Evolutionary conservation across 1,140 invertebrate species (phyloP), one percentile per base, ranked within the genome.

Genomic region (Lepidotrigona ventralis): DNA sequence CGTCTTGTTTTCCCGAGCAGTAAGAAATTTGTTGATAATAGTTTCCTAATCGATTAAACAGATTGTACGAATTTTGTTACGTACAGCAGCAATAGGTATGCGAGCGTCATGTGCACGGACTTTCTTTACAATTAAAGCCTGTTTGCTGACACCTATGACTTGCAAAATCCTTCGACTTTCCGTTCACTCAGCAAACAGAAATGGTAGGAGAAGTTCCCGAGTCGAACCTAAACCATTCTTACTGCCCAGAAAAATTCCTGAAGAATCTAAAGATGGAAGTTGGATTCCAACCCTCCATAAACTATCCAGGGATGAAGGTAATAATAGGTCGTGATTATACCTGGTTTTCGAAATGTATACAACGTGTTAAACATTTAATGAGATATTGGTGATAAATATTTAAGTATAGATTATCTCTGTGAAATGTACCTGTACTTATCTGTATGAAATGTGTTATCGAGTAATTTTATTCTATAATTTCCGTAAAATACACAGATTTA

Each of bases 41-140:
- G 39, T 46, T 46, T 46, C 39, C 9, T 46, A 46, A 79, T 72
- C 19, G 29, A 21, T 54, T 15, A 33, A n/a, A 23, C 39, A 26
- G 17, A 19, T 19, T 54, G n/a, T 26, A 54, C 29, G 26, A 51
- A 33, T 46, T 46, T 8, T 39, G 39, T 46, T 46, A 71, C 11
- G 64, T 39, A 26, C 17, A 12, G 2, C 9, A 29, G 53, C 53
- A 46, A 29, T 23, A 8, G 11, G 53, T 53, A 39, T 68, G 68
- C 77, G 53, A 21, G 14, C 23, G n/a, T 21, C n/a, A 15, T 11
- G 8, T 54, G 56, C 71, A 26, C 14, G 19, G 12, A 74, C 71
- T n/a, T n/a, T 81, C 53, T 76, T 68, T 19, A 29, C 72, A 51
- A 68, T 76, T 81, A 77, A 82, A 39, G 39, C 14, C 77, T 26